Evolutionary conservation across 2,888 invertebrate genomes (phyloP).

Genomic region (Xestia ashworthii): DNA sequence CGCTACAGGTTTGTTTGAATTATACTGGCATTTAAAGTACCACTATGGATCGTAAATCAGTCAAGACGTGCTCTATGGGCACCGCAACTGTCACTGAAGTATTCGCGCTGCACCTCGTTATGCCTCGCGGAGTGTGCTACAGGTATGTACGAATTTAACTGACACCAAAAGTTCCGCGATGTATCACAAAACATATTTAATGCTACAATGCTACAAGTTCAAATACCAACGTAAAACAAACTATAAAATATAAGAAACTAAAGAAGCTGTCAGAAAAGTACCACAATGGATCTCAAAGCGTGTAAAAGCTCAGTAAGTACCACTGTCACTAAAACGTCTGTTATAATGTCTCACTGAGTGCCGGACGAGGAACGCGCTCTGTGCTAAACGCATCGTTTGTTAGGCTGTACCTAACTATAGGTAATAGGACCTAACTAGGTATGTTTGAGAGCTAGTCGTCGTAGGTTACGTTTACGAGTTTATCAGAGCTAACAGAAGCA

Average conservation of each 20-base stretch:
- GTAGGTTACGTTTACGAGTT: neutral
- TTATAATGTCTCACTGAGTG: constrained; percentile 46
- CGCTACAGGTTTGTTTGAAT: constrained; percentile 87
- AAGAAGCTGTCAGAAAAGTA: constrained; percentile 27
- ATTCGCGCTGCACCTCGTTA: constrained; percentile 89
- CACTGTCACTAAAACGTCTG: constrained; percentile 39
- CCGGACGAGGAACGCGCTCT: constrained; percentile 15
- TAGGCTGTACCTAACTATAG: neutral
- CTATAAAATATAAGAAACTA: neutral
- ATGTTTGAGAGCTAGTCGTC: neutral
- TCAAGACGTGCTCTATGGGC: constrained; percentile 64
- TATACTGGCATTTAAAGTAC: neutral
- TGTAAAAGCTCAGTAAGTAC: constrained; percentile 48
- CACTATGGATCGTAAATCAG: constrained; percentile 68
- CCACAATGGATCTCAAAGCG: constrained; percentile 23
- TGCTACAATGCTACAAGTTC: neutral
- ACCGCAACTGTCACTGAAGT: constrained; percentile 79
- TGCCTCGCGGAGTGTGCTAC: constrained; percentile 91
- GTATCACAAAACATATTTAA: neutral
- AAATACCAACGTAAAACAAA: neutral
- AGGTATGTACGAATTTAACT: constrained; percentile 80
- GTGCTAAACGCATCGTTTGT: constrained; percentile 44
- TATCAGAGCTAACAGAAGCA: neutral
- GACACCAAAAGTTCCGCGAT: constrained; percentile 17
- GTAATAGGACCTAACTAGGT: neutral